phyloP scores from a whole-genome alignment of 2,888 invertebrate genomes.

The Apoda limacodes region DNA sequence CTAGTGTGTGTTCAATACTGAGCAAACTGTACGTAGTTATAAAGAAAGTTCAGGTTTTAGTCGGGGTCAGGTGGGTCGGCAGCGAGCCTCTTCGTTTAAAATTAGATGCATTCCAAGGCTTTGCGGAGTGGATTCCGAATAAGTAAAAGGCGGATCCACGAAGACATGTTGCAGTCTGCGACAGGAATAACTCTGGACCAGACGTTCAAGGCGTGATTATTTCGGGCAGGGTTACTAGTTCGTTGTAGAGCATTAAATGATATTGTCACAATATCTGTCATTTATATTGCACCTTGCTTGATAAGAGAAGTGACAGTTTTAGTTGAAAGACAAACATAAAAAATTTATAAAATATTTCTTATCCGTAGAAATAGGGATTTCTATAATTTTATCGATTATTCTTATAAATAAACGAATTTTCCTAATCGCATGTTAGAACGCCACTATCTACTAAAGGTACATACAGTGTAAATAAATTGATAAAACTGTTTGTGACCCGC shows the following conservation, averaged over 20 bases:
- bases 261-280: too few relatives aligned
- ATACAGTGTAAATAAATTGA: too few relatives aligned
- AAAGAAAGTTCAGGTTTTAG: slow-evolving; percentile 70
- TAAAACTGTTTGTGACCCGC: too few relatives aligned
- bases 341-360: too few relatives aligned
- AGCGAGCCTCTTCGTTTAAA: slow-evolving; percentile 67
- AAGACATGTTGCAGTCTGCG: slow-evolving; percentile 36
- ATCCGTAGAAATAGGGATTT: too few relatives aligned
- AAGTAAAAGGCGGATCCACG: slow-evolving; percentile 36
- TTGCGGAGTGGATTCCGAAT: slow-evolving; percentile 39
- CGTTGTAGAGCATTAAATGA: too few relatives aligned
- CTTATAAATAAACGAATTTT: too few relatives aligned
- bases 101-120: slow-evolving; percentile 68
- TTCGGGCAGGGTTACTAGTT: slow-evolving; percentile 62
- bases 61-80: slow-evolving; percentile 66
- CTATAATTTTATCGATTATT: too few relatives aligned
- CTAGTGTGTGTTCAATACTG: slow-evolving; percentile 58
- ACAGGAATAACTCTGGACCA: slow-evolving; percentile 52
- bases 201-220: slow-evolving; percentile 51
- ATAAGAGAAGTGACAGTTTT: too few relatives aligned
- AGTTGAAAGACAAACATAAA: too few relatives aligned
- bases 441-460: too few relatives aligned
- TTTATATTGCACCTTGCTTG: background rate
- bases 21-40: slow-evolving; percentile 51
- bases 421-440: too few relatives aligned